Percentiles rank a stretch among this genome's conserved stretches.
phyloP scores from a whole-genome alignment of 2,888 invertebrate species.

The Cheilosia impressa region DNA sequence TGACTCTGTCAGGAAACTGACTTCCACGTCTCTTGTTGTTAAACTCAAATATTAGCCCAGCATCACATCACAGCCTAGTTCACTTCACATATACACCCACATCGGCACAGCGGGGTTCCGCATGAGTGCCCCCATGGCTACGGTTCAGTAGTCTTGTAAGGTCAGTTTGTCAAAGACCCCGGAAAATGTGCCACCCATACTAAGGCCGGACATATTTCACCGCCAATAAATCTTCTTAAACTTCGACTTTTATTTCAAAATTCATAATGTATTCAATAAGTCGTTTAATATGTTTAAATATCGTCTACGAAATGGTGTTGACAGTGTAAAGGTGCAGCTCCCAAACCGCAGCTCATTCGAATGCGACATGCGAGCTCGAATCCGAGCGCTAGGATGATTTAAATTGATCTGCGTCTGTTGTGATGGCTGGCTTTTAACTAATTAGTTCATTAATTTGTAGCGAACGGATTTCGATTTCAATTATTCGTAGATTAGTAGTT shows the following conservation, averaged over 20 bases:
- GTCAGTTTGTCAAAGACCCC: slow-evolving; percentile 56
- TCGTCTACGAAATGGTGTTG: background rate
- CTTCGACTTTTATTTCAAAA: background rate
- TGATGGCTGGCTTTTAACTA: slow-evolving; percentile 27
- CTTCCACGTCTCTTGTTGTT: slow-evolving; percentile 49
- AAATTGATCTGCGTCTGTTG: slow-evolving; percentile 32
- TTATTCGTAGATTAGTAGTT: slow-evolving; percentile 6
- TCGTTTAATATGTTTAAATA: no score
- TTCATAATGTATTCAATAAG: no score
- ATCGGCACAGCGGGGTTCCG: slow-evolving; percentile 41
- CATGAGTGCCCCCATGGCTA: slow-evolving; percentile 34
- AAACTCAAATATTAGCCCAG: slow-evolving; percentile 61
- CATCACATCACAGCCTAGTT: slow-evolving; percentile 44
- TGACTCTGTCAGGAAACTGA: slow-evolving; percentile 20
- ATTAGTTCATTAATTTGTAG: slow-evolving; percentile 55
- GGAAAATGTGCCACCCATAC: slow-evolving; percentile 26
- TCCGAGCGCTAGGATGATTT: slow-evolving; percentile 41
- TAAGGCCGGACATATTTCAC: background rate
- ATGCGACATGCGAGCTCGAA: slow-evolving; percentile 38
- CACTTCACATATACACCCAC: slow-evolving; percentile 2
- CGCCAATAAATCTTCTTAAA: background rate
- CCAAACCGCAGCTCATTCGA: slow-evolving; percentile 26
- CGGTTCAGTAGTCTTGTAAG: slow-evolving; percentile 71
- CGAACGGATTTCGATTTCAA: slow-evolving; percentile 24
- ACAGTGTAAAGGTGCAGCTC: slow-evolving; percentile 9